Base-by-base conservation (phyloP, 2,113 vertebrate species). In the Colius striatus region DNA sequence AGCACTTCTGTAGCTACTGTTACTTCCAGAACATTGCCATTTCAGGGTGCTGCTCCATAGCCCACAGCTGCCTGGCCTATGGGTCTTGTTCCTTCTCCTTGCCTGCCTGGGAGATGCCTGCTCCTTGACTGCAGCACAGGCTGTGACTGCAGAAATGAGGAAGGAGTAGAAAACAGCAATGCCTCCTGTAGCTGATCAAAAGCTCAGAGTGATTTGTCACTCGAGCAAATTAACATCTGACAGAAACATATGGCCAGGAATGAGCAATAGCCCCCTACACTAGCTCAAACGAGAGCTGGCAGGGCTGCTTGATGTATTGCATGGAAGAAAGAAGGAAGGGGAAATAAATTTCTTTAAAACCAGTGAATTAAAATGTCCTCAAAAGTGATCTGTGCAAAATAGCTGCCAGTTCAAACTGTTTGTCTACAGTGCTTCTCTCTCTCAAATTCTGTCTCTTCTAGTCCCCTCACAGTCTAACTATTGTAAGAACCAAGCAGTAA, bases 191-290 rank as follows among this genome's bases (percentile, higher is more conserved):
- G 92, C 62, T 84, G 87, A 91, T 84, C 77, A 78, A 81, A 71
- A 7, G 26, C 92, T 84, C 78, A 43, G 55, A 95, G 62, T 0
- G 4, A 91, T 66, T 91, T 87, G 82, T 74, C 79, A 86, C 61
- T 76, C 1, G 15, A 67, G 74, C 88, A 94, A 68, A 73, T 38
- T 91, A 95, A 91, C 67, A 84, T 73, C 77, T 93, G 92, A 87
- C 71, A 87, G 87, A 76, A 95, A 55, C 92, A 94, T 75, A 90
- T 66, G 92, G 92, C 61, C 38, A 78, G 70, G 90, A 93, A 55
- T 93, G 88, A 96, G 88, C 92, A 84, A 92, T 20, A 89, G 65
- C 47, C 47, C 68, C 81, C 74, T 67, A 81, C 32, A 27, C 65
- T 91, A 3, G 0, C 61, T 89, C 81, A 91, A 55, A n/a, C 0